phyloP scores from a whole-genome alignment of 2,113 vertebrate genomes.

The Myotis brandtii region DNA sequence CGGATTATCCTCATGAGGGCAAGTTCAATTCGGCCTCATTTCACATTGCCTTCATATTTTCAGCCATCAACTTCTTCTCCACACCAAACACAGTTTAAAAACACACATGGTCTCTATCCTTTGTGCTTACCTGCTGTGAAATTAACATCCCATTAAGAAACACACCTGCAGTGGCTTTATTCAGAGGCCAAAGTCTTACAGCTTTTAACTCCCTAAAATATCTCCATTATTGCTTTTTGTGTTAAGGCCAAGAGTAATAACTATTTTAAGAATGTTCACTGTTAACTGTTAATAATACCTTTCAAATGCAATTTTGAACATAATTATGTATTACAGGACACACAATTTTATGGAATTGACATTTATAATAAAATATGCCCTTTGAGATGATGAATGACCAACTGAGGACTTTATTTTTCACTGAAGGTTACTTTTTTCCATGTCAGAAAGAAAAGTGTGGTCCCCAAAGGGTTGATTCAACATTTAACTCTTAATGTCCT shows the following conservation, averaged over 20 bases:
- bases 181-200: constrained; percentile 69
- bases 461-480: constrained; percentile 60
- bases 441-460: constrained; percentile 57
- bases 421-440: constrained; percentile 66
- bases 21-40: constrained; percentile 67
- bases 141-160: constrained; percentile 79
- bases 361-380: constrained; percentile 78
- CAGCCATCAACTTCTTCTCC: constrained; percentile 69
- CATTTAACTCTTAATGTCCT: constrained; percentile 69
- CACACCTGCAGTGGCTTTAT: constrained; percentile 79
- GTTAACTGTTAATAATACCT: constrained; percentile 83
- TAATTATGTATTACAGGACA: constrained; percentile 80
- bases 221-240: constrained; percentile 78
- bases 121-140: constrained; percentile 74
- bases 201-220: constrained; percentile 80
- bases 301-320: constrained; percentile 79
- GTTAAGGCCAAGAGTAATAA: constrained; percentile 82
- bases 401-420: constrained; percentile 72
- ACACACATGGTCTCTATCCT: constrained; percentile 76
- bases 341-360: constrained; percentile 78
- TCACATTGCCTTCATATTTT: constrained; percentile 56
- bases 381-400: constrained; percentile 79
- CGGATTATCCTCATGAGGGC: constrained; percentile 37
- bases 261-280: constrained; percentile 81
- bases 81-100: constrained; percentile 71